Conservation (phyloP, 2,113 vertebrate species). For the Misgurnus anguillicaudatus region DNA sequence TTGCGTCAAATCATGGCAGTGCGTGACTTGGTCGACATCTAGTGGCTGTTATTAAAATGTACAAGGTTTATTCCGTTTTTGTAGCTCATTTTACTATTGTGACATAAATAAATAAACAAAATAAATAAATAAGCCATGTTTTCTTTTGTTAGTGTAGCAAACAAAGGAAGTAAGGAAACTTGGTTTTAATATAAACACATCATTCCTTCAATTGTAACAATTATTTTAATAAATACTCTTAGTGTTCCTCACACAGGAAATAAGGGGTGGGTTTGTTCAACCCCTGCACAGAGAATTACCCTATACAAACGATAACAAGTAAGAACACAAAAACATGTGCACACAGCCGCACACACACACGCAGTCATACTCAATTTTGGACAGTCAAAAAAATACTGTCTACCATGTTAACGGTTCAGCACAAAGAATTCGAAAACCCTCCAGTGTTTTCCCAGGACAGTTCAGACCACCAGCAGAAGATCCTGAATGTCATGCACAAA, state of each 20-base stretch:
- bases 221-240: conserved; percentile 80
- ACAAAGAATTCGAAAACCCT: conserved; percentile 12
- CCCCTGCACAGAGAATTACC: conserved; percentile 62
- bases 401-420: conserved; percentile 42
- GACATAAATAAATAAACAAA: conserved; percentile 56
- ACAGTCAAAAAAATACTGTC: conserved; percentile 58
- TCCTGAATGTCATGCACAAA: conserved; percentile 14
- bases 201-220: conserved; percentile 70
- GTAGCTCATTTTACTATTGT: conserved; percentile 32
- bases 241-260: conserved; percentile 71
- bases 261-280: conserved; percentile 61
- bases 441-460: conserved; percentile 22
- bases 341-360: conserved; percentile 42
- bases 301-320: conserved; percentile 64
- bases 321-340: conserved; percentile 46
- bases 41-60: conserved; percentile 39
- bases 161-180: conserved; percentile 45
- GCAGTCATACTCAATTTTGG: conserved; percentile 38
- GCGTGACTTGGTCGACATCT: conserved; percentile 62
- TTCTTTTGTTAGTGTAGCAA: too few relatives aligned
- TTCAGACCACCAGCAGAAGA: conserved; percentile 21
- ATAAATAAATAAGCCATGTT: conserved; percentile 50
- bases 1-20: conserved; percentile 51
- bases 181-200: conserved; percentile 63
- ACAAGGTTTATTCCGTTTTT: not conserved